Evolutionary conservation across 1,140 invertebrate genomes (phyloP).

Genomic region (Drosophila nannoptera): DNA sequence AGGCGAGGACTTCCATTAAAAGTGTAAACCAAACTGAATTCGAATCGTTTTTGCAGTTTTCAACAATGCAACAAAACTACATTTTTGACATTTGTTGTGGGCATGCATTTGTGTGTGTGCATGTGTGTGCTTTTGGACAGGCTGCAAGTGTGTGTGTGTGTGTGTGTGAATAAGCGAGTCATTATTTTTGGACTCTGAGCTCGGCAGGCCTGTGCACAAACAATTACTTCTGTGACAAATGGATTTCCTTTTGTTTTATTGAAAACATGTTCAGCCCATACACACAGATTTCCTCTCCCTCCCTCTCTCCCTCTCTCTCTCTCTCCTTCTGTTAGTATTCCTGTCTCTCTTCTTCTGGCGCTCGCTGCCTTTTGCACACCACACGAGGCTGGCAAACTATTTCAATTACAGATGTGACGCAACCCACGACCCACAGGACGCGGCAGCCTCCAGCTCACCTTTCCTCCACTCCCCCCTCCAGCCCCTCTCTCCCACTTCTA

Average conservation of each 20-base stretch:
- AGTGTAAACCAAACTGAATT: conserved; percentile 36
- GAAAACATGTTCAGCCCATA: conserved; percentile 54
- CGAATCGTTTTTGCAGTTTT: conserved; percentile 44
- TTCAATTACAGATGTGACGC: conserved; percentile 63
- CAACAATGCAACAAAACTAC: conserved; percentile 60
- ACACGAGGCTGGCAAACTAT: conserved; percentile 63
- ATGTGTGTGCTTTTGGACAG: not conserved
- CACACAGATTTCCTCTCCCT: conserved; percentile 18
- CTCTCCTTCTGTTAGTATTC: not conserved
- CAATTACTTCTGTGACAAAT: conserved; percentile 69
- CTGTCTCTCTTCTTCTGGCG: conserved; percentile 2
- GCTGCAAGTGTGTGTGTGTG: conserved; percentile 4
- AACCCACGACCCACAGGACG: conserved; percentile 8
- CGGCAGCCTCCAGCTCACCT: conserved; percentile 41
- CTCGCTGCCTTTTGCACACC: conserved; percentile 8
- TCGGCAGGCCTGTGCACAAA: conserved; percentile 39
- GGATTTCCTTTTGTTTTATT: conserved; percentile 74
- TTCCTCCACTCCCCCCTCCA: not conserved
- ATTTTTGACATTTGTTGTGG: conserved; percentile 27
- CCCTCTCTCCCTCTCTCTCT: conserved; percentile 9
- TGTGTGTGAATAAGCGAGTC: conserved; percentile 19
- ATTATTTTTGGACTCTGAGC: conserved; percentile 36
- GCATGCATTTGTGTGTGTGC: conserved; percentile 13
- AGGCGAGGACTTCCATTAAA: conserved; percentile 23
- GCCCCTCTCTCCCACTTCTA: not conserved